phyloP scores from a whole-genome alignment of 2,888 invertebrate species.

The Agriopis marginaria region DNA sequence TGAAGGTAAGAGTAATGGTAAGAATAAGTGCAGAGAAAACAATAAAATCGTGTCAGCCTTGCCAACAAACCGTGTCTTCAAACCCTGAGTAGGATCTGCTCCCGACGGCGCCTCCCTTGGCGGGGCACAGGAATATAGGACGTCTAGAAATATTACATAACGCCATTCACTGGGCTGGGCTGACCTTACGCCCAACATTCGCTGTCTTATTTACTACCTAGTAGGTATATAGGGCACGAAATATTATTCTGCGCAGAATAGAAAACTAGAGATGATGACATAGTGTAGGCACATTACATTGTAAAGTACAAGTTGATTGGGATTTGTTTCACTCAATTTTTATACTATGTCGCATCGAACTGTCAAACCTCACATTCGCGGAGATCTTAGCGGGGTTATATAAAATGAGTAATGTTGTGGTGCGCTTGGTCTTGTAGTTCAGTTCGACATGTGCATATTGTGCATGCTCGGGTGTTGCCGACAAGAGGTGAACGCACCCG shows the following conservation, averaged over 20 bases:
- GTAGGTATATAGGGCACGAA: conserved; percentile 31
- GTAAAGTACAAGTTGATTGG: background rate
- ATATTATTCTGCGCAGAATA: conserved; percentile 29
- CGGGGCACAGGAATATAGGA: conserved; percentile 64
- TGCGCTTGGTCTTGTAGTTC: background rate
- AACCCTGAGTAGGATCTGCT: conserved; percentile 78
- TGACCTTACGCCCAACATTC: conserved; percentile 31
- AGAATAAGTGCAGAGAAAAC: conserved; percentile 45
- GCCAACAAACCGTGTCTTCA: conserved; percentile 78
- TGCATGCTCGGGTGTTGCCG: conserved; percentile 19
- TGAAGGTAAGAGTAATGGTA: conserved; percentile 42
- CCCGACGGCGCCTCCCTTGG: conserved; percentile 64
- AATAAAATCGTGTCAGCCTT: conserved; percentile 66
- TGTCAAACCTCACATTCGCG: background rate
- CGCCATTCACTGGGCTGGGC: conserved; percentile 55
- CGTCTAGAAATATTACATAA: conserved; percentile 59
- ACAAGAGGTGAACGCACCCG: conserved; percentile 55
- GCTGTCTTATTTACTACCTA: background rate
- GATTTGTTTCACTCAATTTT: background rate
- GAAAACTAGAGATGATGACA: conserved; percentile 11
- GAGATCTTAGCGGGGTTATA: background rate
- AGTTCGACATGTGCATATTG: background rate
- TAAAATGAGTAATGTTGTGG: background rate
- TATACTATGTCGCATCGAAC: background rate
- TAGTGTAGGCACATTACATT: background rate